Base-by-base conservation (phyloP, 37 sponge, comb jelly and placozoan genomes). In the Haliclona indistincta region DNA sequence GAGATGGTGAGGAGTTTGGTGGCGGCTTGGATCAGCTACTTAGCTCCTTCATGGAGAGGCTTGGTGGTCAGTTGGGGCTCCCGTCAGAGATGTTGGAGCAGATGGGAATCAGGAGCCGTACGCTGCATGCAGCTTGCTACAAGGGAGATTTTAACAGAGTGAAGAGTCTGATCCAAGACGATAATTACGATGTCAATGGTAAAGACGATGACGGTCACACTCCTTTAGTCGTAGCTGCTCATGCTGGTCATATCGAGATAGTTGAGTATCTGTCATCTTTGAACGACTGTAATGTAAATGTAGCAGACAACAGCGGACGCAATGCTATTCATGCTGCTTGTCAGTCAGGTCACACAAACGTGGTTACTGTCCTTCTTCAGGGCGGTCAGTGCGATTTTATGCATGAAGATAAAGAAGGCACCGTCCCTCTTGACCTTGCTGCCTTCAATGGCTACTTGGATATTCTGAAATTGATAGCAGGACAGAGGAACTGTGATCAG, bases 281-380 rank as follows among this genome's bases (percentile, higher is more conserved):
- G 23, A 83, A 83, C 58, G 53, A 73, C 19, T 82, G 83, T 64
- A 55, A 73, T 25, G 37, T 74, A 22, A 19, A 52, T 51, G 13
- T 55, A 11, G 23, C 58, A n/a, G 73, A 73, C 64, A 73, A 74
- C 4, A 19, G 39, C 2, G 83, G 83, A 1, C 80, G 80, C 56
- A 40, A 45, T 20, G 38, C 80, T 56, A 4, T 80, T 40, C 80
- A 80, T 35, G 52, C 71, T 72, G 81, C 81, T 35, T 29, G 54
- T 19, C 64, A 81, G 63, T 47, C 28, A 17, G 81, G 81, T n/a
- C 43, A 81, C 40, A 63, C 6, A 33, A 47, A 71, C 2, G 41
- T 63, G 1, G 64, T 71, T 5, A 34, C 73, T 5, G 45, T 71
- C 7, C 64, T 81, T 23, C 39, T 81, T 0, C 66, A 72, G 33